Evolutionary conservation across 2,113 vertebrate genomes (phyloP).

Genomic region (Falcunculus frontatus): DNA sequence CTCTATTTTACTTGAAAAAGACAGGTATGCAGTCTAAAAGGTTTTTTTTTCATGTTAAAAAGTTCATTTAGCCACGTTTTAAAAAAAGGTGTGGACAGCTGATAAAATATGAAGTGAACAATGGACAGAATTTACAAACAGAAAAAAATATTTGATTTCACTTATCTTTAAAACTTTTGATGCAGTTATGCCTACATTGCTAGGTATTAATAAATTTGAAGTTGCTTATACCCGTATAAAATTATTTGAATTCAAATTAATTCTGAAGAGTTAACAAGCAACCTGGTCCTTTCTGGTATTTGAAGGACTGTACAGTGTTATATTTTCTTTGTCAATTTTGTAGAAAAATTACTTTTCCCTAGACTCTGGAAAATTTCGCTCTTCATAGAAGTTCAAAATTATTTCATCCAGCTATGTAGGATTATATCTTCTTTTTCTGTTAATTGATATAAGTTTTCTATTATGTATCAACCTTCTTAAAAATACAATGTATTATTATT

Average conservation of each 20-base stretch:
- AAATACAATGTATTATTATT: neutral
- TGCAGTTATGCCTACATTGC: neutral
- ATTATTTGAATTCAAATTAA: neutral
- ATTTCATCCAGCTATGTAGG: neutral
- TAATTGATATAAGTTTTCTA: neutral
- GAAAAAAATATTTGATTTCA: neutral
- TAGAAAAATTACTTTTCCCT: neutral
- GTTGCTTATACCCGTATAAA: neutral
- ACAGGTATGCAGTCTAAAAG: fast-evolving
- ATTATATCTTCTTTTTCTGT: neutral
- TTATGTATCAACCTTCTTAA: neutral
- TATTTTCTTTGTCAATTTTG: neutral
- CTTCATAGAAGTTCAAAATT: neutral
- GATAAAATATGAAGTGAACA: neutral
- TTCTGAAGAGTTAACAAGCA: neutral
- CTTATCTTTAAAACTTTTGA: neutral
- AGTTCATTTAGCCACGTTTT: neutral
- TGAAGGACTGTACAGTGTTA: neutral
- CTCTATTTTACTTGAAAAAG: neutral
- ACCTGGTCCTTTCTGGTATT: neutral
- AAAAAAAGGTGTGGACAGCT: neutral
- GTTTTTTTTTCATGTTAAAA: neutral
- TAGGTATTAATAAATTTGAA: neutral
- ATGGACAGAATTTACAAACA: neutral
- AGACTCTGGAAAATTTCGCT: neutral